Conservation (phyloP, 2,888 invertebrate genomes). For the Steinernema scapterisci region DNA sequence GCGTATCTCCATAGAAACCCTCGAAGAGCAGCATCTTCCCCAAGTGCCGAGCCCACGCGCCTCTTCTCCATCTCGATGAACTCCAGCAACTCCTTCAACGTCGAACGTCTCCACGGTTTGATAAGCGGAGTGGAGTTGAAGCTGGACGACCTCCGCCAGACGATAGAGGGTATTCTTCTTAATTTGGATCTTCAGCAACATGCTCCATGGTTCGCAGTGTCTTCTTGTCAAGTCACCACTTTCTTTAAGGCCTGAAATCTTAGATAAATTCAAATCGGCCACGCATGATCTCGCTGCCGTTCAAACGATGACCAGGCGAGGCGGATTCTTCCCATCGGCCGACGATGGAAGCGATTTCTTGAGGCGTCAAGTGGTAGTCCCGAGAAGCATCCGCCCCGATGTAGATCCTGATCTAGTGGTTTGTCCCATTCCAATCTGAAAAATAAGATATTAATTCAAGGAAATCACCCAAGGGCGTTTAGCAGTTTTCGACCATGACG, state of each 20-base stretch:
- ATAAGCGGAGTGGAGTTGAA: not conserved
- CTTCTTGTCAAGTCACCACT: not conserved
- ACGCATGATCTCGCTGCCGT: not conserved
- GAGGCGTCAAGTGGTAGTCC: not conserved
- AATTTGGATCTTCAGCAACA: not conserved
- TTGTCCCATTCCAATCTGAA: not conserved
- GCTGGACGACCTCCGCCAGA: not conserved
- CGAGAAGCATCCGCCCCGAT: not conserved
- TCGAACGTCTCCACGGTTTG: not conserved
- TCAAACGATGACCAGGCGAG: not conserved
- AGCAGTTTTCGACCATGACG: not conserved
- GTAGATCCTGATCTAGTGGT: not conserved
- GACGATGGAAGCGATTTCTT: conserved; percentile 9
- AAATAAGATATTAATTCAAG: not conserved
- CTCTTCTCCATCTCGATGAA: not conserved
- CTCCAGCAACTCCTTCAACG: not conserved
- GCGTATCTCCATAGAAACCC: conserved; percentile 32
- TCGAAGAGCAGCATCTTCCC: not conserved
- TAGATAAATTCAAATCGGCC: conserved; percentile 9
- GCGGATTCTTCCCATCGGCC: not conserved
- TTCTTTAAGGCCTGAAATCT: not conserved
- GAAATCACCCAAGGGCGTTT: not conserved
- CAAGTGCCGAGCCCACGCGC: not conserved
- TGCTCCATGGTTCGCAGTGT: not conserved
- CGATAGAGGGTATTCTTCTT: not conserved